A percentile compares a stretch with the other conserved stretches of the same genome.
phyloP scores from a whole-genome alignment of 2,797 vertebrate genomes.

The Fistularia tabacaria region DNA sequence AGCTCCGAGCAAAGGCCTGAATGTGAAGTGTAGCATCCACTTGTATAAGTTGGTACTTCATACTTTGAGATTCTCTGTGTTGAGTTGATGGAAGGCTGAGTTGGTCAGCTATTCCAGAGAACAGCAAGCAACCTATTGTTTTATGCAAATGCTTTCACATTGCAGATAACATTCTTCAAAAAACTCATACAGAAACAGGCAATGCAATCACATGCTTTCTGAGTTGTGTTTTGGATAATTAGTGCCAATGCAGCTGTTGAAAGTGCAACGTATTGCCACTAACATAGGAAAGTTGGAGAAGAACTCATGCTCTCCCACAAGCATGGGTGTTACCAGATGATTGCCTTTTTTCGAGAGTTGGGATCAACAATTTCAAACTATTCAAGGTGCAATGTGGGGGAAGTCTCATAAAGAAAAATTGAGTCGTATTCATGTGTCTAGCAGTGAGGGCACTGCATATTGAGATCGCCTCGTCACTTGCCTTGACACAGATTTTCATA shows the following conservation, averaged over 20 bases:
- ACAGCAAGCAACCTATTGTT: too few species aligned
- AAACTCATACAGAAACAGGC: neutral
- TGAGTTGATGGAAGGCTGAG: too few species aligned
- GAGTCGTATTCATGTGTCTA: slow-evolving; percentile 1
- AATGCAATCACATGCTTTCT: neutral
- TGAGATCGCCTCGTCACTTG: neutral
- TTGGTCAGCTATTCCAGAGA: neutral
- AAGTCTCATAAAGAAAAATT: neutral
- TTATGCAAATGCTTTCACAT: neutral
- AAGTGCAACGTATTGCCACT: too few species aligned
- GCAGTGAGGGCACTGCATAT: neutral
- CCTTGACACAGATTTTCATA: neutral
- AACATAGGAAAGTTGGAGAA: too few species aligned
- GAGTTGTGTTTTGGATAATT: neutral
- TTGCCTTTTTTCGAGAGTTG: neutral
- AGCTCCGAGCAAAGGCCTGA: too few species aligned
- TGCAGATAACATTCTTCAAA: too few species aligned
- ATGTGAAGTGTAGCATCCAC: too few species aligned
- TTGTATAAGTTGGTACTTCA: too few species aligned
- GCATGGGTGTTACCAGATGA: neutral
- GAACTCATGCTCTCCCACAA: neutral
- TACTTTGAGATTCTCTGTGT: too few species aligned
- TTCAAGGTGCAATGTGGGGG: neutral
- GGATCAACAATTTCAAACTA: neutral
- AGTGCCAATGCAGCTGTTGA: neutral